Percentiles rank a stretch among this genome's conserved stretches.
Evolutionary conservation across 2,888 invertebrate species (phyloP).

Genomic region (Pollenia labialis): DNA sequence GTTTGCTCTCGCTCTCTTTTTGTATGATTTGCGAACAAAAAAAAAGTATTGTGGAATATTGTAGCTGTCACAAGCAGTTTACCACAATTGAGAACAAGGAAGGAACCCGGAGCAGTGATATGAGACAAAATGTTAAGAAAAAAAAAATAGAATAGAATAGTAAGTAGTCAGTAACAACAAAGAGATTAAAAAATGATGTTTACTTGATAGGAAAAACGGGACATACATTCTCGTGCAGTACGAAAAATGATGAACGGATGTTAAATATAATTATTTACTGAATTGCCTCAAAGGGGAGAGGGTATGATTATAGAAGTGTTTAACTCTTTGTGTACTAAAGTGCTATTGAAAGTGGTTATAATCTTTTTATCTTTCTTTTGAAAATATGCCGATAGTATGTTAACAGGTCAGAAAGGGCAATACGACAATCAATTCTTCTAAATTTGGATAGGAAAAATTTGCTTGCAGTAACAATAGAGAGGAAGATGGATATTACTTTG

Average conservation of each 20-base stretch:
- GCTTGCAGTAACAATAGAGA: no score
- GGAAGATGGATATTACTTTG: no score
- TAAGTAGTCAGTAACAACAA: slow-evolving; percentile 47
- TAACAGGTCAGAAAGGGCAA: neutral
- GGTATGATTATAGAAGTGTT: neutral
- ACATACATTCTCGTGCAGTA: neutral
- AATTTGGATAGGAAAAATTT: no score
- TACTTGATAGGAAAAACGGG: slow-evolving; percentile 48
- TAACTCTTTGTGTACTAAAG: neutral
- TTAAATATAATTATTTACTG: slow-evolving; percentile 24
- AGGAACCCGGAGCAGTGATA: slow-evolving; percentile 23
- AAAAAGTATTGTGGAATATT: slow-evolving; percentile 39
- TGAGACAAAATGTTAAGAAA: slow-evolving; percentile 1
- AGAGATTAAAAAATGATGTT: slow-evolving; percentile 63
- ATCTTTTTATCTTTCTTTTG: slow-evolving; percentile 17
- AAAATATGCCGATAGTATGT: slow-evolving; percentile 15
- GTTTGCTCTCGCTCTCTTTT: slow-evolving; percentile 21
- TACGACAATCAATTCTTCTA: neutral
- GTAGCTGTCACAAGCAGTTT: slow-evolving; percentile 67
- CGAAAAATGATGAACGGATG: slow-evolving; percentile 1
- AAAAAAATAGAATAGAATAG: slow-evolving; percentile 28
- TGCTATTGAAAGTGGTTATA: slow-evolving; percentile 11
- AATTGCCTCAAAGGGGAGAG: neutral
- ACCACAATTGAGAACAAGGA: slow-evolving; percentile 42
- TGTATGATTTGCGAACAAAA: slow-evolving; percentile 18